Evolutionary conservation across 2,888 invertebrate species (phyloP).

Genomic region (Kuschelorhynchus macadamiae): DNA sequence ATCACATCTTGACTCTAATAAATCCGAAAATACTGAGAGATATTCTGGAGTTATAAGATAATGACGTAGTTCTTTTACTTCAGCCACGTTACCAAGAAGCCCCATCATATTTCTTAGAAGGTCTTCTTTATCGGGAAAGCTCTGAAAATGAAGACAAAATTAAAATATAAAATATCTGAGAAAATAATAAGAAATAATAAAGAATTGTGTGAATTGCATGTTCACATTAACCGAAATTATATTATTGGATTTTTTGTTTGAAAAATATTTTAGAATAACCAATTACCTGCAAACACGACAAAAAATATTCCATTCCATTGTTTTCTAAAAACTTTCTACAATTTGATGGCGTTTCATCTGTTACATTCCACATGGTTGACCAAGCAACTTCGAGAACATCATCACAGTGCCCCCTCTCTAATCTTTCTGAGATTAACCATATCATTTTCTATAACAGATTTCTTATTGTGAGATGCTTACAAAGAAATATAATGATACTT

Average conservation of each 20-base stretch:
- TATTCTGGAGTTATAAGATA: conserved; percentile 89
- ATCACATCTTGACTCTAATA: conserved; percentile 89
- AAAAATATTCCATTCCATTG: conserved; percentile 91
- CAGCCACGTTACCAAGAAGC: conserved; percentile 94
- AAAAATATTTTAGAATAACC: background rate
- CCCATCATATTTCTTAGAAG: conserved; percentile 99
- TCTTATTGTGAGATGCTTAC: too few relatives aligned
- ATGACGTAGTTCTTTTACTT: conserved; percentile 86
- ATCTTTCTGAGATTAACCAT: conserved; percentile 85
- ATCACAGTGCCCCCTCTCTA: conserved; percentile 85
- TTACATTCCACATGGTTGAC: conserved; percentile 99
- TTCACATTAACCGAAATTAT: too few relatives aligned
- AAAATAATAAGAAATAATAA: too few relatives aligned
- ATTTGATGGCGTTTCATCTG: conserved; percentile 96
- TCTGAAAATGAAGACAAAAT: too few relatives aligned
- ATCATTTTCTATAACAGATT: conserved; percentile 83
- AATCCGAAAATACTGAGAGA: conserved; percentile 87
- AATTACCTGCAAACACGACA: conserved; percentile 86
- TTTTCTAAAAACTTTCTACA: conserved; percentile 91
- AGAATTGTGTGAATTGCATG: too few relatives aligned
- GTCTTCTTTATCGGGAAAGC: conserved; percentile 90
- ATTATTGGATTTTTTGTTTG: too few relatives aligned
- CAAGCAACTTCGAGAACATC: conserved; percentile 98
- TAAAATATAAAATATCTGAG: too few relatives aligned
- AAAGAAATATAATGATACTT: too few relatives aligned